Evolutionary conservation across 2,797 vertebrate genomes (phyloP), one percentile per base, ranked within the genome.

Genomic region (Heterohyrax brucei): DNA sequence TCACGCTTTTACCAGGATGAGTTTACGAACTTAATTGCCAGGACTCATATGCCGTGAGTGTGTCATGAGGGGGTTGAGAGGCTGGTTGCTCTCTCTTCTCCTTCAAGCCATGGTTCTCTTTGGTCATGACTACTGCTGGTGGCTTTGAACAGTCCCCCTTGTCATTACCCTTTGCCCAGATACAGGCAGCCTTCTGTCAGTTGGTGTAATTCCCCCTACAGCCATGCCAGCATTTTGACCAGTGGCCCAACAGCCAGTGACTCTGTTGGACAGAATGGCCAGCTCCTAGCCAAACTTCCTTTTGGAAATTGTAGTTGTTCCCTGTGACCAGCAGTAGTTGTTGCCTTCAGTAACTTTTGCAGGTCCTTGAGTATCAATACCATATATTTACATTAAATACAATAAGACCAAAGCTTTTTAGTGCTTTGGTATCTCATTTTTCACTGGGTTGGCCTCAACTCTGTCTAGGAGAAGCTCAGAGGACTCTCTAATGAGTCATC

Each of bases 271-370:
- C 4, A 46, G 12, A n/a, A 28, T 6, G 19, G 39, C 70, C 9
- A 80, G 53, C 26, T 2, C 7, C 44, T 72, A 59, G 50, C 39
- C 33, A 3, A 1, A 18, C 33, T 50, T 66, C 14, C 7, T 13
- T 50, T 12, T 7, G 4, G 21, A 14, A 30, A 10, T 1, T 10
- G 7, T 12, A 28, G 18, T 72, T 81, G 10, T 12, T 84, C 33
- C n/a, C 46, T 3, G 24, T 30, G 66, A 79, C 0, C 13, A 4
- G 12, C 0, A 0, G 50, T 7, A 6, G 9, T 50, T 46, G 24
- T 48, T 12, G 0, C 21, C 72, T 2, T 75, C 44, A 62, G 24
- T 16, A 53, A 13, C 0, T 22, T 84, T 39, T 22, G 18, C 4
- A 21, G 22, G 4, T 80, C 62, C 22, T 75, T 3, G 62, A 73